Evolutionary conservation across 2,797 vertebrate species (phyloP), one percentile per base, ranked within the genome.

Genomic region (Falco berigora): DNA sequence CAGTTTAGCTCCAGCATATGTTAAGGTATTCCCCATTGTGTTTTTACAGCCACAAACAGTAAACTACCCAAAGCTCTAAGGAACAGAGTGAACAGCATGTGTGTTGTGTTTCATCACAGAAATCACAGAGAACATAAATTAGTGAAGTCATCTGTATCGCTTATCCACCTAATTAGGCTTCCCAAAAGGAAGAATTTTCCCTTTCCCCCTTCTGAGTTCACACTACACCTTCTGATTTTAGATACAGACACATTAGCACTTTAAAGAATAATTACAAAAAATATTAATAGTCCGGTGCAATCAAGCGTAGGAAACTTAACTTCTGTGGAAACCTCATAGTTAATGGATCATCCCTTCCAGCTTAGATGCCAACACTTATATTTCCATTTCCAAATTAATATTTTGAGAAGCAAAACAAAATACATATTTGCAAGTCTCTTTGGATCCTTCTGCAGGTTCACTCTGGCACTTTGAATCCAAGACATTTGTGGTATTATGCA

Each of bases 51-150:
- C 94, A 94, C 92, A 96, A 97, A 98, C 93, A 96, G 82, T 91
- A 94, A 98, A 97, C 94, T 96, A 85, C 93, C 96, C 94, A 97
- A 97, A 97, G 95, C 97, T 97, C 97, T 21, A 49, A 97, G 95
- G 96, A 95, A 84, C 75, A 74, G 49, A 96, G 96, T 34, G 80
- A 98, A 52, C 95, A 97, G 96, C 95, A 78, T 97, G 87, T 73
- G 95, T 91, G 93, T 66, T 77, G 71, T 96, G 91, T 95, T 97
- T 91, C 94, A 96, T 95, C 97, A 92, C 92, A 97, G 96, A 69
- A 96, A 93, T 97, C 95, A 95, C 74, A 95, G 96, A 89, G 71
- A 97, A 96, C 94, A 92, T 92, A 97, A 97, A 97, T 98, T 85
- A 96, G 80, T 64, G 63, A 94, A 98, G 96, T 96, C 88, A 94